phyloP scores from a whole-genome alignment of 2,113 vertebrate genomes.

The Ceuthmochares aereus region DNA sequence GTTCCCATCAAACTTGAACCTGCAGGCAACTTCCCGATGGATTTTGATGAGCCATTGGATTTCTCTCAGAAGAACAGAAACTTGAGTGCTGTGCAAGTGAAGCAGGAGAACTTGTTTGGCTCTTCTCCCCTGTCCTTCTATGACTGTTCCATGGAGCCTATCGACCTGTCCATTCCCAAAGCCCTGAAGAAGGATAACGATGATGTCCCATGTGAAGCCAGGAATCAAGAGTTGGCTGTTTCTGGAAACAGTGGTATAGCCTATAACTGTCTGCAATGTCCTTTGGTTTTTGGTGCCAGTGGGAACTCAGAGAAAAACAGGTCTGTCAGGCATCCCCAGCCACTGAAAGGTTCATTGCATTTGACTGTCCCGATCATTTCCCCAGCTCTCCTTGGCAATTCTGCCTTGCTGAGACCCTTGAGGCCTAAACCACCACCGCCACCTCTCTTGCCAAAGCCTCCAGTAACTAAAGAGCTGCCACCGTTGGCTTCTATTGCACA shows the following conservation, averaged over 20 bases:
- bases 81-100: conserved; percentile 78
- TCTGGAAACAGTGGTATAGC: conserved; percentile 52
- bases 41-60: conserved; percentile 91
- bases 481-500: conserved; percentile 96
- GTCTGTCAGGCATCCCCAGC: conserved; percentile 62
- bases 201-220: conserved; percentile 64
- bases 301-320: conserved; percentile 72
- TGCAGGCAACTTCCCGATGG: conserved; percentile 66
- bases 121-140: conserved; percentile 70
- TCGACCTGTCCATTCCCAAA: conserved; percentile 94
- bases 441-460: conserved; percentile 92
- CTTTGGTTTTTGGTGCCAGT: conserved; percentile 58
- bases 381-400: conserved; percentile 71
- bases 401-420: conserved; percentile 76
- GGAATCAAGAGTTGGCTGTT: conserved; percentile 72
- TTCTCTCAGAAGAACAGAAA: conserved; percentile 89
- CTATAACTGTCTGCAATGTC: conserved; percentile 59
- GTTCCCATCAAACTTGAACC: conserved; percentile 86
- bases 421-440: conserved; percentile 85
- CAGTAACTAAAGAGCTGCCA: conserved; percentile 85
- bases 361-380: conserved; percentile 81
- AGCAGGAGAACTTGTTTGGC: conserved; percentile 79
- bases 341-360: conserved; percentile 81
- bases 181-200: conserved; percentile 77
- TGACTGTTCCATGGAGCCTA: conserved; percentile 88